Evolutionary conservation across 2,888 invertebrate species (phyloP).

Genomic region (Ashinkailepas kermadecensis): DNA sequence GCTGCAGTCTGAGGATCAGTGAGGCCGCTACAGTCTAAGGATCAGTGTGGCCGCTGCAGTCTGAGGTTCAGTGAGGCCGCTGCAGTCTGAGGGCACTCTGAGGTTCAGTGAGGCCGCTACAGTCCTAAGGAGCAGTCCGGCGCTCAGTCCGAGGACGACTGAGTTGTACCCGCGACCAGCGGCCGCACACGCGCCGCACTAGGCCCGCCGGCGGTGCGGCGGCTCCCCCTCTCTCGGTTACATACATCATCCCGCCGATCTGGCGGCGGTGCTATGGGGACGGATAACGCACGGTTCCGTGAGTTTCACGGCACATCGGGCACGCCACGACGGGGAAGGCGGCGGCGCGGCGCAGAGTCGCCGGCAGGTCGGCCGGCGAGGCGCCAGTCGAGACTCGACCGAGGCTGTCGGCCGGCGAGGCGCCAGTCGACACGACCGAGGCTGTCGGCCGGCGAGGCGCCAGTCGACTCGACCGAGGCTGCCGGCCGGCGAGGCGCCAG

Average conservation of each 20-base stretch:
- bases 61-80: no score
- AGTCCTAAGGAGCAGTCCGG: no score
- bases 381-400: no score
- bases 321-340: background rate
- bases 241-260: background rate
- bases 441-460: background rate
- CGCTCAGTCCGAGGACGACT: no score
- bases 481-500: background rate
- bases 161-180: background rate
- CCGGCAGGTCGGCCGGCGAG: background rate
- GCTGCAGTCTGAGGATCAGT: no score
- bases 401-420: no score
- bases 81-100: no score
- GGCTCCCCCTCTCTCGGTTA: background rate
- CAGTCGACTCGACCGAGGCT: background rate
- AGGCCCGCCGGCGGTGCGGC: background rate
- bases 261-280: background rate
- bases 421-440: background rate
- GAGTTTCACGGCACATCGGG: slow-evolving; percentile 21
- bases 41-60: no score
- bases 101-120: no score
- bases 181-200: background rate
- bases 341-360: background rate
- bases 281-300: slow-evolving; percentile 17
- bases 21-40: no score